Conservation (phyloP, 2,113 vertebrate species). For the Pampusana beccarii region DNA sequence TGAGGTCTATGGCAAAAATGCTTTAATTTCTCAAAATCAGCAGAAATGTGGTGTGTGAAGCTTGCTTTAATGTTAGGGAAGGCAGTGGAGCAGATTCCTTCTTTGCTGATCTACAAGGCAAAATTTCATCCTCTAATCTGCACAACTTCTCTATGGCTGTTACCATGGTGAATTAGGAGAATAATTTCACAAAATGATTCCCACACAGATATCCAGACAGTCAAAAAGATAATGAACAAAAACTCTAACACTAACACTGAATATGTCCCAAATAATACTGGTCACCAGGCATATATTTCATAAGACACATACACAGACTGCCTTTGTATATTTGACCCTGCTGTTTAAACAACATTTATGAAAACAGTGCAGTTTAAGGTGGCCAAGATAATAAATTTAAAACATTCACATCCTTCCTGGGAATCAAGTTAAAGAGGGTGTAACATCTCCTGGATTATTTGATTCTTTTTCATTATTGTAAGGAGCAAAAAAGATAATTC, state of each 20-base stretch:
- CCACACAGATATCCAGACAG: not conserved
- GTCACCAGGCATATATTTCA: not conserved
- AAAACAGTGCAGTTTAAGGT: not conserved
- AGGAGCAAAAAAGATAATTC: not conserved
- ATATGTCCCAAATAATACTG: not conserved
- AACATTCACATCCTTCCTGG: not conserved
- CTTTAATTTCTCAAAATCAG: not conserved
- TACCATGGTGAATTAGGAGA: slow-evolving; percentile 25
- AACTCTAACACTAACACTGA: not conserved
- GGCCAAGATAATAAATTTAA: not conserved
- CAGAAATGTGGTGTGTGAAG: not conserved
- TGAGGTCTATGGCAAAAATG: not conserved
- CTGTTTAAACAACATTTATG: not conserved
- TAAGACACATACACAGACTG: not conserved
- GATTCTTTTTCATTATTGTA: slow-evolving; percentile 7
- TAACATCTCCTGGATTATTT: not conserved
- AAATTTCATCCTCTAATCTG: not conserved
- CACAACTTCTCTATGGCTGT: not conserved
- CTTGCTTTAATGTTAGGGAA: not conserved
- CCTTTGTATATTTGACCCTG: not conserved
- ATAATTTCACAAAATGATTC: not conserved
- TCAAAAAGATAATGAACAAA: not conserved
- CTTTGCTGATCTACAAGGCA: not conserved
- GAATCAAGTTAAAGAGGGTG: not conserved
- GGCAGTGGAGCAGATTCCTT: not conserved